These are phyloP conservation scores for Ligdia adustata DNA, from an alignment of 2,888 invertebrate species.

Conservation along the genomic window DNA sequence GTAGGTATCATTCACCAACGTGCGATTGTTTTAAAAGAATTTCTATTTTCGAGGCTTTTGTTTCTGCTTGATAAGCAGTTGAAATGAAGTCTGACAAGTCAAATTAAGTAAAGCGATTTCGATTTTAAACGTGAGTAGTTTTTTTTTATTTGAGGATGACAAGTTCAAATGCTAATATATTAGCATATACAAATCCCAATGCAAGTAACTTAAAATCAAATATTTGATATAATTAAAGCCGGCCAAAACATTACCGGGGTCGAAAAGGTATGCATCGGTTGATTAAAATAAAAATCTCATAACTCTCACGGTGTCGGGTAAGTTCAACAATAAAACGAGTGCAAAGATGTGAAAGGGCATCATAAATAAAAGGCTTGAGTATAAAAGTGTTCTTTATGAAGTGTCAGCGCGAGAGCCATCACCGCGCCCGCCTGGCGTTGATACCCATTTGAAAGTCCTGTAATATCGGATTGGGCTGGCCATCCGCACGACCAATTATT, in stretches of 20 bases:
- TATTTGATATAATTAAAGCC: too few relatives aligned
- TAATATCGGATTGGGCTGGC: slow-evolving; percentile 69
- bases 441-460: slow-evolving; percentile 80
- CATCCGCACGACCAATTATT: slow-evolving; percentile 52
- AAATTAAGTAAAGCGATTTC: too few relatives aligned
- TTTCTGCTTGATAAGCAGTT: too few relatives aligned
- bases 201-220: too few relatives aligned
- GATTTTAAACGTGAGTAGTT: too few relatives aligned
- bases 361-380: slow-evolving; percentile 81
- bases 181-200: too few relatives aligned
- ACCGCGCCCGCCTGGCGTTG: slow-evolving; percentile 63
- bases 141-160: too few relatives aligned
- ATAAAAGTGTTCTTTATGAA: slow-evolving; percentile 83
- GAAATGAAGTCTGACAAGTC: too few relatives aligned
- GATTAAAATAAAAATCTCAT: slow-evolving; percentile 62
- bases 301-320: slow-evolving; percentile 52
- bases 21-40: slow-evolving; percentile 31
- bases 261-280: slow-evolving; percentile 20
- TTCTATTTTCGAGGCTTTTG: slow-evolving; percentile 15
- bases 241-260: too few relatives aligned
- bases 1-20: slow-evolving; percentile 32
- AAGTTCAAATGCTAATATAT: too few relatives aligned
- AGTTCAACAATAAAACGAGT: slow-evolving; percentile 69
- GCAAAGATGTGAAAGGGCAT: slow-evolving; percentile 72
- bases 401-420: slow-evolving; percentile 69